phyloP scores from a whole-genome alignment of 2,888 invertebrate species.

The Oegoconia quadripuncta region DNA sequence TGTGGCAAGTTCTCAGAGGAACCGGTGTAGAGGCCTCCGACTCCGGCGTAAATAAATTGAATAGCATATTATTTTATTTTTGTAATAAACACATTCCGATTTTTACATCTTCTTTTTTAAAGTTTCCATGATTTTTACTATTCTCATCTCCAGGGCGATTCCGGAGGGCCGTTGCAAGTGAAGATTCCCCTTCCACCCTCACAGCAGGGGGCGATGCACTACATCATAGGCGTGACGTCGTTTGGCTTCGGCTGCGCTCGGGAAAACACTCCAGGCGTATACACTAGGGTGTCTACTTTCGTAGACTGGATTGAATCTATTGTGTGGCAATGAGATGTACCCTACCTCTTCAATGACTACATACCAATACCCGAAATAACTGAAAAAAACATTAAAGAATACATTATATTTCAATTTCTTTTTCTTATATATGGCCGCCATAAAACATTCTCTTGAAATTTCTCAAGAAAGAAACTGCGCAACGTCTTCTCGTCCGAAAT shows the following conservation, averaged over 20 bases:
- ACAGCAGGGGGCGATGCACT: constrained; percentile 36
- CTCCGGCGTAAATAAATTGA: no score
- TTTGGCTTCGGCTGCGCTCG: constrained; percentile 51
- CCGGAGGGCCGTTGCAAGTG: constrained; percentile 83
- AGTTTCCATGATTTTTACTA: neutral
- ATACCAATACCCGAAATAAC: no score
- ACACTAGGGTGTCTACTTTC: constrained; percentile 51
- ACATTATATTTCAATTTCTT: no score
- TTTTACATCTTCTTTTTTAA: neutral
- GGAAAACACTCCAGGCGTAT: constrained; percentile 46
- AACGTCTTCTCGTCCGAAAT: no score
- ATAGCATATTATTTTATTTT: no score
- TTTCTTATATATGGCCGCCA: no score
- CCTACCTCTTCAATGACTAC: neutral
- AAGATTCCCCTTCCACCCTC: constrained; percentile 30
- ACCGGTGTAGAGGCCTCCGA: no score
- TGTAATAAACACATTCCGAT: no score
- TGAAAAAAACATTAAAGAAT: no score
- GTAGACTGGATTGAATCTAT: constrained; percentile 54
- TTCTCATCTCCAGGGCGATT: constrained; percentile 84
- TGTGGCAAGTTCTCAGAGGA: no score
- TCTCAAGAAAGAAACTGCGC: neutral
- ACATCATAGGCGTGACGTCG: constrained; percentile 54
- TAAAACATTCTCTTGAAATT: no score
- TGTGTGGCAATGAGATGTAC: constrained; percentile 38